Evolutionary conservation across 2,888 invertebrate species (phyloP).

Genomic region (Gnatocerus cornutus): DNA sequence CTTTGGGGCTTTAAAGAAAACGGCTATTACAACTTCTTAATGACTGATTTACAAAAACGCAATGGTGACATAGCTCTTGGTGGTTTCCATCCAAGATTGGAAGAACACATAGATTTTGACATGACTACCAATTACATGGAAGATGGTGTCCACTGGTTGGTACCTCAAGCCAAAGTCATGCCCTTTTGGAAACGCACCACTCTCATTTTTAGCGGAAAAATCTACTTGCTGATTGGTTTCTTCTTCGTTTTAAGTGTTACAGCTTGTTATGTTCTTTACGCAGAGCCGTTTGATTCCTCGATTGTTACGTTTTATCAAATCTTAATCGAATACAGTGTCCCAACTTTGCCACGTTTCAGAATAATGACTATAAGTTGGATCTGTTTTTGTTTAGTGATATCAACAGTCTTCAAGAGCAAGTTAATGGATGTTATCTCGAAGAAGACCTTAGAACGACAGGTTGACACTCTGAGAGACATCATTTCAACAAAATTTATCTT

Average conservation of each 20-base stretch:
- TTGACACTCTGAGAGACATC: conserved; percentile 42
- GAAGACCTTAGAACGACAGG: conserved; percentile 44
- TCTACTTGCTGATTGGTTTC: conserved; percentile 13
- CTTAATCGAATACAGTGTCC: conserved; percentile 35
- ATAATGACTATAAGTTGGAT: conserved; percentile 30
- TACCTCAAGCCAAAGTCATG: conserved; percentile 41
- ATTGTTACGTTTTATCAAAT: conserved; percentile 43
- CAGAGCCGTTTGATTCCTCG: background rate
- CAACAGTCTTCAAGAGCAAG: conserved; percentile 46
- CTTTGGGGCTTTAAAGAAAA: conserved; percentile 28
- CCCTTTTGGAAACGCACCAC: conserved; percentile 37
- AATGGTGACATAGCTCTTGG: conserved; percentile 47
- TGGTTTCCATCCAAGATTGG: conserved; percentile 40
- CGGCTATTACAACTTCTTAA: conserved; percentile 7
- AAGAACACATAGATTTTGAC: conserved; percentile 49
- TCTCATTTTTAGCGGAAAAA: conserved; percentile 25
- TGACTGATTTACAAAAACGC: conserved; percentile 9
- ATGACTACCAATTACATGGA: conserved; percentile 43
- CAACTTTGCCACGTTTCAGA: conserved; percentile 15
- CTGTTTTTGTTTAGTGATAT: conserved; percentile 36
- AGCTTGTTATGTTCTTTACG: conserved; percentile 24
- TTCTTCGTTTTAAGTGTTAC: conserved; percentile 1
- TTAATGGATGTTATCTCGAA: conserved; percentile 40
- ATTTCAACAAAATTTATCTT: conserved; percentile 24
- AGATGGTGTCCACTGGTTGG: conserved; percentile 45